These are phyloP conservation scores for Heliconius sara DNA, from an alignment of 2,888 invertebrate genomes.

Conservation along the genomic window DNA sequence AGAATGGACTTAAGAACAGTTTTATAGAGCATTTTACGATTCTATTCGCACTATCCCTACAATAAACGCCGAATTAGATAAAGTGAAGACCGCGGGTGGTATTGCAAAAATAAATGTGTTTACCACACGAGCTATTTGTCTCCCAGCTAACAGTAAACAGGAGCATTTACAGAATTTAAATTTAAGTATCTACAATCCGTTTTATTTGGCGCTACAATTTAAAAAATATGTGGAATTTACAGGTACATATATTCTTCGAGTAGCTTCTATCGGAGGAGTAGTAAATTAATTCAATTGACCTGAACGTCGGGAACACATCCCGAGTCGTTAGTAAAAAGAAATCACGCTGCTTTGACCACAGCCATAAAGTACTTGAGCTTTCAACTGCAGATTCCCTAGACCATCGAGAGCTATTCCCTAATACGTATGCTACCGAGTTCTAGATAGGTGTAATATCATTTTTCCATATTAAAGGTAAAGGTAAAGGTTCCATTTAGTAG, in stretches of 20 bases:
- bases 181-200: background rate
- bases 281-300: conserved; percentile 47
- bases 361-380: conserved; percentile 53
- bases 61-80: conserved; percentile 77
- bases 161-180: background rate
- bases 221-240: conserved; percentile 13
- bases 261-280: conserved; percentile 24
- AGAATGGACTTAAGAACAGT: conserved; percentile 67
- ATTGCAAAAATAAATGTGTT: conserved; percentile 43
- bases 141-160: background rate
- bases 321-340: conserved; percentile 46
- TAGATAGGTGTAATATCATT: conserved; percentile 64
- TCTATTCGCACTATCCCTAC: conserved; percentile 72
- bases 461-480: background rate
- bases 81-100: conserved; percentile 57
- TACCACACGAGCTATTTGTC: conserved; percentile 31
- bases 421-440: conserved; percentile 71
- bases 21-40: conserved; percentile 77
- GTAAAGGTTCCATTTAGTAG: background rate
- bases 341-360: conserved; percentile 50
- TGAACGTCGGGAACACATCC: conserved; percentile 43
- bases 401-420: conserved; percentile 63
- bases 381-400: conserved; percentile 55
- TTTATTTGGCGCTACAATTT: background rate
- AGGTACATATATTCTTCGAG: conserved; percentile 2